A percentile compares a stretch with the other conserved stretches of the same genome.
These are phyloP conservation scores for Stichopus chloronotus DNA, from an alignment of 35 echinoderm and acorn worm genomes.

Conservation along the genomic window DNA sequence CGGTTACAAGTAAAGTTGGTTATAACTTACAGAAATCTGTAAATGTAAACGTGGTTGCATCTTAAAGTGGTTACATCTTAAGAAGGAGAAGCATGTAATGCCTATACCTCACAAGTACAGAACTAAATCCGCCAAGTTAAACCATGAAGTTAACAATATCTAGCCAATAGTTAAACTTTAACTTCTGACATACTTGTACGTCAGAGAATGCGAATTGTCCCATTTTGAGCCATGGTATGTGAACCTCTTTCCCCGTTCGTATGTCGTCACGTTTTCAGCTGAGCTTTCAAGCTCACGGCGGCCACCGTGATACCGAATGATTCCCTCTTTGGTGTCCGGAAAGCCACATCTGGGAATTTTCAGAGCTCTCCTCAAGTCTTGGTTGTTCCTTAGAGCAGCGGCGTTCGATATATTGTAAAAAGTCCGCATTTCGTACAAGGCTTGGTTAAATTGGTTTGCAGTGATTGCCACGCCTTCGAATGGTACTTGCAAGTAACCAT, in stretches of 20 bases:
- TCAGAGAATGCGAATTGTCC: background rate
- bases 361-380: background rate
- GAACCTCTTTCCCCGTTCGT: background rate
- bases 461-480: background rate
- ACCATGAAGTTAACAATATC: no score
- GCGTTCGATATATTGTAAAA: background rate
- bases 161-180: no score
- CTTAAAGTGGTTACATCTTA: no score
- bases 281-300: background rate
- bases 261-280: background rate
- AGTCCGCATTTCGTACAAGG: background rate
- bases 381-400: background rate
- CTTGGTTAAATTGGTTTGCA: background rate
- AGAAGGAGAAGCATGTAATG: no score
- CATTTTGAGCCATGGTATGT: background rate
- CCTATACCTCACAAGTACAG: no score
- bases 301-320: background rate
- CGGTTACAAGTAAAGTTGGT: no score
- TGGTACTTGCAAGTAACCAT: constrained; percentile 5
- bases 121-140: no score
- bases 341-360: constrained; percentile 42
- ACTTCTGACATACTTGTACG: background rate
- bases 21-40: no score
- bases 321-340: constrained; percentile 6
- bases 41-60: no score